phyloP scores from a whole-genome alignment of 2,113 vertebrate genomes.

The Nesospiza acunhae region DNA sequence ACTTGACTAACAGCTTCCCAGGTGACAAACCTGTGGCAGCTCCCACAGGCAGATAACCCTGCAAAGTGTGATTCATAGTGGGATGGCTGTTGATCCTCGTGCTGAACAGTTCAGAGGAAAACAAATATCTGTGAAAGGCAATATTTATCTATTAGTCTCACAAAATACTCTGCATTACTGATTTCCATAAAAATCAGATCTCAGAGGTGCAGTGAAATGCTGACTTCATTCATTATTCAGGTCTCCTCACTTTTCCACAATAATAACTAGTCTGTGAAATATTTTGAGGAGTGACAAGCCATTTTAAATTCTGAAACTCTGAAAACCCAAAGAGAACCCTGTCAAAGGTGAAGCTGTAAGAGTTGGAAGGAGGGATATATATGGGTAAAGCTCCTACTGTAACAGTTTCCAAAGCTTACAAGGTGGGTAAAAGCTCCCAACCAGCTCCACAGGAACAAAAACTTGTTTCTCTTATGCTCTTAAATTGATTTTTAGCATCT shows the following conservation, averaged over 20 bases:
- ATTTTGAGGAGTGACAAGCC: background rate
- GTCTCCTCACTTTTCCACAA: background rate
- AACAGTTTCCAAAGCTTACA: background rate
- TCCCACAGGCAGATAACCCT: background rate
- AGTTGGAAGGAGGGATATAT: background rate
- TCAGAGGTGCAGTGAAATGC: background rate
- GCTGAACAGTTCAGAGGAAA: background rate
- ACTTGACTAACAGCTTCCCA: background rate
- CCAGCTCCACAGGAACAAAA: background rate
- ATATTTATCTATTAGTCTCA: background rate
- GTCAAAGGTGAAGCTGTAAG: background rate
- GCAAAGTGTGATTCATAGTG: background rate
- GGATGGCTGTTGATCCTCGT: background rate
- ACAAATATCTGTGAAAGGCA: constrained; percentile 1
- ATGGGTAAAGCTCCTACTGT: background rate
- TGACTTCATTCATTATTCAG: constrained; percentile 18
- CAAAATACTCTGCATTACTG: background rate
- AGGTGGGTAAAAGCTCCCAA: background rate
- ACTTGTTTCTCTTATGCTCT: background rate
- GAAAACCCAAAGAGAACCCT: background rate
- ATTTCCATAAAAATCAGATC: background rate
- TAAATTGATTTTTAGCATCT: background rate
- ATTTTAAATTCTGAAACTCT: background rate
- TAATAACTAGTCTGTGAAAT: background rate
- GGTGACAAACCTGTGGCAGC: background rate